Conservation (phyloP, 2,888 invertebrate species). For the Orchesellides sinensis region DNA sequence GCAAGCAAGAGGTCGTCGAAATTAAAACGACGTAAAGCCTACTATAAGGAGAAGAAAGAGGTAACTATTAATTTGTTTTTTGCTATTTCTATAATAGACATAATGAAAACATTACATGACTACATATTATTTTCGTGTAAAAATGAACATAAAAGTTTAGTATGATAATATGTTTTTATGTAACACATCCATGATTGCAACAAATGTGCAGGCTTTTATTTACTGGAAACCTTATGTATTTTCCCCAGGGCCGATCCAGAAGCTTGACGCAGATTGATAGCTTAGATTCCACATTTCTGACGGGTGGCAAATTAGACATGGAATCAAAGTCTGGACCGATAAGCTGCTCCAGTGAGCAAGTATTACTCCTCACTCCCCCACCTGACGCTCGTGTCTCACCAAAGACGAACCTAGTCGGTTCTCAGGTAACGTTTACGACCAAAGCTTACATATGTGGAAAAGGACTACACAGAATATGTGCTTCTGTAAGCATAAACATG, state of each 20-base stretch:
- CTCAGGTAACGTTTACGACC: conserved; percentile 80
- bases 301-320: conserved; percentile 75
- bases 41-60: conserved; percentile 74
- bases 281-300: conserved; percentile 79
- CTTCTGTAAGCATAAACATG: too few relatives aligned
- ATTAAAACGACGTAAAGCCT: conserved; percentile 73
- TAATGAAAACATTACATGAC: not conserved
- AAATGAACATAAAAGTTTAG: not conserved
- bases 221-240: conserved; percentile 11
- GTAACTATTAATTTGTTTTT: conserved; percentile 33
- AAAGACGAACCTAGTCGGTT: conserved; percentile 81
- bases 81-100: not conserved
- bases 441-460: too few relatives aligned
- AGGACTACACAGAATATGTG: too few relatives aligned
- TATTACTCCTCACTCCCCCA: conserved; percentile 70
- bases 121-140: not conserved
- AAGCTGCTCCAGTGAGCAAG: conserved; percentile 74
- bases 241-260: conserved; percentile 85
- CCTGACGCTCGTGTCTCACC: conserved; percentile 72
- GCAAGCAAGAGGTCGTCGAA: conserved; percentile 72
- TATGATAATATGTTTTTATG: not conserved
- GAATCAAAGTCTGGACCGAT: conserved; percentile 74
- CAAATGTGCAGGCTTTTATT: conserved; percentile 3
- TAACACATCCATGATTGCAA: not conserved
- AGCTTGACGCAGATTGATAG: conserved; percentile 86